Evolutionary conservation across 2,113 vertebrate species (phyloP).

Genomic region (Ivindomyrus marchei): DNA sequence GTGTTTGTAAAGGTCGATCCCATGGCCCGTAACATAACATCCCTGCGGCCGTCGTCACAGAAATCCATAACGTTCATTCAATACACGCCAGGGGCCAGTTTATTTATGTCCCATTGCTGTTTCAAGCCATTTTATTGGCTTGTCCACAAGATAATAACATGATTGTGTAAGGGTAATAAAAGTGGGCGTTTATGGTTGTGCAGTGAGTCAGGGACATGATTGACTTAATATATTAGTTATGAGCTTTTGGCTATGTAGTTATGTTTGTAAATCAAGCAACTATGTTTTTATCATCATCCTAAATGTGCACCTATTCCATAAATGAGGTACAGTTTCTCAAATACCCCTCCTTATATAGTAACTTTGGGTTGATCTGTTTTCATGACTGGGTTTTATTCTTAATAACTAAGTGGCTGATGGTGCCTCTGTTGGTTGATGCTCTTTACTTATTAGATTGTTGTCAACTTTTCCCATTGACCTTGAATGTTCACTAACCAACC

Average conservation of each 20-base stretch:
- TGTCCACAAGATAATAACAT: background rate
- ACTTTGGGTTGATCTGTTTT: background rate
- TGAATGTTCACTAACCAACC: background rate
- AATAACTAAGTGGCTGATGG: background rate
- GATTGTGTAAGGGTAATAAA: background rate
- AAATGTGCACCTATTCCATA: background rate
- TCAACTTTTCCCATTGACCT: background rate
- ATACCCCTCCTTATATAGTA: background rate
- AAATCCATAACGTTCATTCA: background rate
- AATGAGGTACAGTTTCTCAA: background rate
- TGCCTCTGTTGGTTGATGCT: background rate
- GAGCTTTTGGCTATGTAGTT: background rate
- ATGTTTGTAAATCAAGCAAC: background rate
- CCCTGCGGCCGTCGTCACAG: background rate
- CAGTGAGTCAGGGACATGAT: background rate
- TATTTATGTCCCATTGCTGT: background rate
- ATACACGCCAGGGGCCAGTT: background rate
- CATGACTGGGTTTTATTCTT: background rate
- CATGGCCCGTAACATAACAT: background rate
- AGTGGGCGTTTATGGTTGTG: background rate
- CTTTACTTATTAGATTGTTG: background rate
- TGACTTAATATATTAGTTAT: background rate
- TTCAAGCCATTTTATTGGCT: background rate
- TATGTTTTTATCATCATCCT: background rate
- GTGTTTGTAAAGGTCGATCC: background rate